These are phyloP conservation scores for Chloebia gouldiae DNA, from an alignment of 2,113 vertebrate genomes.

Conservation along the genomic window DNA sequence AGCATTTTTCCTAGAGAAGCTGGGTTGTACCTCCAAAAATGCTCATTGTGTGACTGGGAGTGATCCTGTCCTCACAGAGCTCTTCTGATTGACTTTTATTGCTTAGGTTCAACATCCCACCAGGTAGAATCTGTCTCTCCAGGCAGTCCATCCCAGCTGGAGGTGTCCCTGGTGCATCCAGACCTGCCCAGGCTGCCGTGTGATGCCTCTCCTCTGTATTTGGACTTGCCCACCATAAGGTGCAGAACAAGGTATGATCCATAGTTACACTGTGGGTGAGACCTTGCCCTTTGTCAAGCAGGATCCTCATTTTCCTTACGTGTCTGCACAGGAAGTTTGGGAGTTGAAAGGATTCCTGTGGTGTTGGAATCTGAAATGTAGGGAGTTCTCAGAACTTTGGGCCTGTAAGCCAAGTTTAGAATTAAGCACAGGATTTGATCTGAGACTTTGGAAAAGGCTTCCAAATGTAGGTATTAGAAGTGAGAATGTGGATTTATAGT, in stretches of 20 bases:
- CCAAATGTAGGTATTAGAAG: background rate
- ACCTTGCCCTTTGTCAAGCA: background rate
- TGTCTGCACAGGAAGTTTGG: background rate
- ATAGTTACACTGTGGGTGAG: background rate
- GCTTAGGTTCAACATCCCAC: background rate
- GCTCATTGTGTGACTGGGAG: background rate
- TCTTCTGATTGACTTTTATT: background rate
- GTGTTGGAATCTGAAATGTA: background rate
- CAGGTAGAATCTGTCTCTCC: background rate
- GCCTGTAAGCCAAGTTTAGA: background rate
- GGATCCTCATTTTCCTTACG: background rate
- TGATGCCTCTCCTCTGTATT: conserved; percentile 20
- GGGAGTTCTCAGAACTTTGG: background rate
- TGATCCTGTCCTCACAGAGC: background rate
- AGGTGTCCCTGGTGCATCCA: conserved; percentile 41
- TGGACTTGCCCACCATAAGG: background rate
- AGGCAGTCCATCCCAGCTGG: background rate
- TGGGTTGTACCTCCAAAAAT: background rate
- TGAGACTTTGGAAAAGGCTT: background rate
- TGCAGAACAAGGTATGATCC: conserved; percentile 64
- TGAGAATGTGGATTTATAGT: background rate
- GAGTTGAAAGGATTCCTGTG: background rate
- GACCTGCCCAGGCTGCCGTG: conserved; percentile 27
- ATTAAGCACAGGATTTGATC: background rate
- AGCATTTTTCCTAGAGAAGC: background rate